Evolutionary conservation across 2,797 vertebrate species (phyloP).

Genomic region (Neostethus bicornis): DNA sequence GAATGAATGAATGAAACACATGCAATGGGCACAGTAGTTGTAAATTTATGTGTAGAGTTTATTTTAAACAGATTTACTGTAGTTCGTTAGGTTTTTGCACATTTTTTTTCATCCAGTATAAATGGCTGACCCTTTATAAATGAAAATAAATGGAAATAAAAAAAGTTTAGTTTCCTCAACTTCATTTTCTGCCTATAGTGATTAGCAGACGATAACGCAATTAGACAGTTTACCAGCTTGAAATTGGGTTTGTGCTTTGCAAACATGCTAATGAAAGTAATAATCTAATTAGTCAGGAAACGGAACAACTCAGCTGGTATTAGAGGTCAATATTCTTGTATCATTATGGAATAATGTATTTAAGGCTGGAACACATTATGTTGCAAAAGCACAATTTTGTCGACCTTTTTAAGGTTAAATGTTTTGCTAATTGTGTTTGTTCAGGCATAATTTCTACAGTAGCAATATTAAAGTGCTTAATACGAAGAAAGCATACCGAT

Average conservation of each 20-base stretch:
- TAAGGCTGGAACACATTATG: neutral
- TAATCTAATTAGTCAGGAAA: conserved; percentile 16
- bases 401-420: conserved; percentile 4
- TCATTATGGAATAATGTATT: neutral
- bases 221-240: neutral
- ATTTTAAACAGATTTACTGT: no score
- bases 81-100: no score
- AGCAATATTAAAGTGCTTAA: neutral
- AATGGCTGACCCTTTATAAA: neutral
- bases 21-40: no score
- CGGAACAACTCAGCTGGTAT: neutral
- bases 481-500: neutral
- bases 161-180: conserved; percentile 7
- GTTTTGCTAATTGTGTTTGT: neutral
- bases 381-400: neutral
- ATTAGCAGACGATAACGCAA: conserved; percentile 12
- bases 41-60: no score
- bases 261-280: conserved; percentile 5
- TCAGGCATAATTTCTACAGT: neutral
- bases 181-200: neutral
- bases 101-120: conserved; percentile 21
- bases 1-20: no score
- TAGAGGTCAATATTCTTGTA: neutral
- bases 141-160: conserved; percentile 1
- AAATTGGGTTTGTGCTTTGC: conserved; percentile 1